These are phyloP conservation scores for Corticium candelabrum DNA, from an alignment of 37 sponge, comb jelly and placozoan species.

Conservation along the genomic window DNA sequence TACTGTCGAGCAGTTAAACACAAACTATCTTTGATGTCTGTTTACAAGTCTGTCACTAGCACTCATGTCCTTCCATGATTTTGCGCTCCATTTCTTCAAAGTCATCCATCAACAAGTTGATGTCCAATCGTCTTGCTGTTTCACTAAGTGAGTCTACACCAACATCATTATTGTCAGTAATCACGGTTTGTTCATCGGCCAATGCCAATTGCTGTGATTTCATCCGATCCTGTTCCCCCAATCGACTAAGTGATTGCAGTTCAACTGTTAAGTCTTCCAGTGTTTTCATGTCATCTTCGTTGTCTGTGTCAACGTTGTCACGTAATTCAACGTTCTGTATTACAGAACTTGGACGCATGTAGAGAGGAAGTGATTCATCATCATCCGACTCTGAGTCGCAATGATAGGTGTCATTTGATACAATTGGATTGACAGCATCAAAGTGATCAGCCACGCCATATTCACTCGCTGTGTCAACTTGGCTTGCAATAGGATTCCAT, in stretches of 20 bases:
- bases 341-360: not conserved
- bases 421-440: too few species aligned
- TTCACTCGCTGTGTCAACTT: not conserved
- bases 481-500: not conserved
- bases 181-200: too few species aligned
- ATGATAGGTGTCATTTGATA: too few species aligned
- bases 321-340: not conserved
- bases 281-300: not conserved
- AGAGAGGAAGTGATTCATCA: not conserved
- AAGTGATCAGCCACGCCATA: too few species aligned
- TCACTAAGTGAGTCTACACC: too few species aligned
- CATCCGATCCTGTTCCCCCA: too few species aligned
- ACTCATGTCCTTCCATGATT: too few species aligned
- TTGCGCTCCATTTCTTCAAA: not conserved
- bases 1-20: too few species aligned
- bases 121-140: not conserved
- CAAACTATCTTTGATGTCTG: too few species aligned
- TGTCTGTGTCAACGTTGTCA: not conserved
- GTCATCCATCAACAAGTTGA: not conserved
- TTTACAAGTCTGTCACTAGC: too few species aligned
- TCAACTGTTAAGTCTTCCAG: not conserved
- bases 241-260: not conserved
- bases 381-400: not conserved
- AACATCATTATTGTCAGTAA: not conserved
- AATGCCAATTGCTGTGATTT: too few species aligned